Base-by-base conservation (phyloP, 2,797 vertebrate genomes). In the Rhinatrema bivittatum region DNA sequence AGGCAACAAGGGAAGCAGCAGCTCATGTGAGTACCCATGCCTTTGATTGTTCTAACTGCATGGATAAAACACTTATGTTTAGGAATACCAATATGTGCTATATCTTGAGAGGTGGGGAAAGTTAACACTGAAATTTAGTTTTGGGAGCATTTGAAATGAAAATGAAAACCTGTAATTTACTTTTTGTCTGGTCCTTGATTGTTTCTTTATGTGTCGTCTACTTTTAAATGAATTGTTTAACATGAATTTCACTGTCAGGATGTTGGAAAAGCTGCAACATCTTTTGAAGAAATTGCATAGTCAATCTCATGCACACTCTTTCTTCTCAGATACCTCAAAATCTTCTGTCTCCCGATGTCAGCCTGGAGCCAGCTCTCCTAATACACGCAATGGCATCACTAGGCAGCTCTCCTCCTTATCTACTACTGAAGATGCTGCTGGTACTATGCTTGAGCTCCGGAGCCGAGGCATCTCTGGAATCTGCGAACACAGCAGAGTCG, bases 381-480 rank as follows among this genome's bases (percentile, higher is more conserved):
- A 60, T 55, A 72, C 81, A 42, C 82, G 79, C 60, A 65, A 68
- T 53, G 68, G 69, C 69, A 70, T 75, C 72, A 75, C 73, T 61
- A 79, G 78, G 65, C 81, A 85, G 42, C 65, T 81, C 34, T 81
- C 79, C 42, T 79, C 79, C 46, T 69, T 85, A 20, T 73, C 84
- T 52, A 66, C 76, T 58, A 70, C 74, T 4, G 81, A 84, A 75
- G 82, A 84, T 58, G 82, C 82, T 60, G 77, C 79, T 33, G 79
- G 79, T 72, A 74, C 83, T 40, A 83, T 83, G 70, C 77, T 85
- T 65, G 84, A 86, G 66, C 74, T 86, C 60, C 82, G 86, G 70
- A 84, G 73, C 59, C 75, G 70, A 61, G 76, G 78, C 60, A 62
- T 84, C 39, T 76, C 75, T 38, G 77, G 74, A 54, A 71, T 81